These are phyloP conservation scores for Pogonocichla stellata DNA, from an alignment of 2,113 vertebrate genomes.

Conservation along the genomic window DNA sequence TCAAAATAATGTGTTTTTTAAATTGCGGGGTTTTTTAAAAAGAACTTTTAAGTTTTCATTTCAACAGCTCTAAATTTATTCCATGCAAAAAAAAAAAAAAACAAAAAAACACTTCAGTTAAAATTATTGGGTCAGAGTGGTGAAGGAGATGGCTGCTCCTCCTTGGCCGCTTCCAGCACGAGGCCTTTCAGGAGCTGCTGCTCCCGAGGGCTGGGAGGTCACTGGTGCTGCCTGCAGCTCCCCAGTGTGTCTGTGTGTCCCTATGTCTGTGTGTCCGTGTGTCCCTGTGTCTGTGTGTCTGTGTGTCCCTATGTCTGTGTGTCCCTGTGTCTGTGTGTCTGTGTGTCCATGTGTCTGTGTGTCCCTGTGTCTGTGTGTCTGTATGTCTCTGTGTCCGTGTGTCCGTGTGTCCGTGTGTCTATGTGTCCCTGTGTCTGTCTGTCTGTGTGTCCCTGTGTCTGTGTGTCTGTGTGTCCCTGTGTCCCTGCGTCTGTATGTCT, in stretches of 20 bases:
- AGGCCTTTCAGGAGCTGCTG: not conserved
- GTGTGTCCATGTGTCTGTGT: rapidly evolving
- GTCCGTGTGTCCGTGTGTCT: rapidly evolving
- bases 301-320: too few species aligned
- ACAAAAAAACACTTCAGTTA: not conserved
- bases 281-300: not conserved
- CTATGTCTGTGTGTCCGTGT: not conserved
- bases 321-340: not conserved
- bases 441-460: rapidly evolving
- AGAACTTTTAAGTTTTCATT: not conserved
- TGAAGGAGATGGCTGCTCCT: not conserved
- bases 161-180: not conserved
- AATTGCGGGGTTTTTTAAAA: not conserved
- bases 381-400: not conserved
- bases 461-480: too few species aligned
- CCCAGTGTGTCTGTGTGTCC: not conserved
- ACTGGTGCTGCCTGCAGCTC: not conserved
- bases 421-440: rapidly evolving
- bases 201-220: not conserved
- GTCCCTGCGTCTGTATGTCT: too few species aligned
- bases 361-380: not conserved
- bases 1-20: slow-evolving; percentile 20
- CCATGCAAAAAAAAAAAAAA: not conserved
- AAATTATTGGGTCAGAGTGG: not conserved
- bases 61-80: slow-evolving; percentile 2